Evolutionary conservation across 2,113 vertebrate species (phyloP).

Genomic region (Cryptotis parvus): DNA sequence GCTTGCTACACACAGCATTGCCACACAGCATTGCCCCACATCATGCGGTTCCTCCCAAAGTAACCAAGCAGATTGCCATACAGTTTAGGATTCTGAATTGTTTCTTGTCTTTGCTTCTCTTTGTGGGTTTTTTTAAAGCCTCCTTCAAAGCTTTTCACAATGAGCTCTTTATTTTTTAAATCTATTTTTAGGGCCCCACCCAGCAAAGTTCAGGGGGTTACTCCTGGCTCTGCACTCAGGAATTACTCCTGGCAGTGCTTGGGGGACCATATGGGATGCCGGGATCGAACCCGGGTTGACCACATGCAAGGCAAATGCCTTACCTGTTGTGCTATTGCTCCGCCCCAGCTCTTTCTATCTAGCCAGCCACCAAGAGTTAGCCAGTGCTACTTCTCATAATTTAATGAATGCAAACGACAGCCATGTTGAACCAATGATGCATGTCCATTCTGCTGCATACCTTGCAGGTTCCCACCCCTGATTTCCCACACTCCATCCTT

Average conservation of each 20-base stretch:
- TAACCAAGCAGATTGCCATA: not conserved
- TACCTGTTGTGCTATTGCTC: too few species aligned
- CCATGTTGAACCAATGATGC: not conserved
- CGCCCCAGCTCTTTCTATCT: not conserved
- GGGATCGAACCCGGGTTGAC: too few species aligned
- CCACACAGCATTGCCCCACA: not conserved
- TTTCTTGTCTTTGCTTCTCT: not conserved
- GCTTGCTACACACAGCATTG: not conserved
- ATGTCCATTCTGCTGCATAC: not conserved
- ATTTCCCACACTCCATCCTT: not conserved
- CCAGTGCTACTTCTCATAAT: constrained; percentile 10
- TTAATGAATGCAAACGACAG: not conserved
- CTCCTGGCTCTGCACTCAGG: too few species aligned
- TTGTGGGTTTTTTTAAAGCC: not conserved
- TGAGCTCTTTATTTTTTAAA: not conserved
- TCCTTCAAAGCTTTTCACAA: not conserved
- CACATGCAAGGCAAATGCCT: too few species aligned
- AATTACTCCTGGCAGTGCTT: too few species aligned
- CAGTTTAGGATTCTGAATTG: not conserved
- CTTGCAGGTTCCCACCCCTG: not conserved
- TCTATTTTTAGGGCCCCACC: too few species aligned
- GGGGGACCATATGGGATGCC: too few species aligned
- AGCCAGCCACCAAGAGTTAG: not conserved
- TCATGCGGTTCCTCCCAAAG: not conserved
- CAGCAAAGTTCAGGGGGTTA: too few species aligned